These are phyloP conservation scores for Chloromyia formosa DNA, from an alignment of 2,888 invertebrate species.

Conservation along the genomic window DNA sequence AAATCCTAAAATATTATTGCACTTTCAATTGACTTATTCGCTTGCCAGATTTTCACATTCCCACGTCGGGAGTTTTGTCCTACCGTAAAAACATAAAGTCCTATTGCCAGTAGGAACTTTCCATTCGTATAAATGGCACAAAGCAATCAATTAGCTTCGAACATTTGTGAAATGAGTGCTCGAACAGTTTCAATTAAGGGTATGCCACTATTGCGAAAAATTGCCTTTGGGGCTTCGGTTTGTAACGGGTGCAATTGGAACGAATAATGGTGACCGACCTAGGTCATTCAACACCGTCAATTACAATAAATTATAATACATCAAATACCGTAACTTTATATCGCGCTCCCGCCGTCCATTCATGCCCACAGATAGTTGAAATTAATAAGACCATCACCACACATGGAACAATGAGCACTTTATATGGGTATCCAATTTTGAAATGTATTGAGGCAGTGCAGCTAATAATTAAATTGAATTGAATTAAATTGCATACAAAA, in stretches of 20 bases:
- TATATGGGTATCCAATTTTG: conserved; percentile 35
- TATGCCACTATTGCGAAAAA: conserved; percentile 42
- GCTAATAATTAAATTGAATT: conserved; percentile 9
- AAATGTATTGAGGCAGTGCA: not conserved
- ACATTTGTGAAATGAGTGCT: conserved; percentile 49
- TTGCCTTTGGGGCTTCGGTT: conserved; percentile 13
- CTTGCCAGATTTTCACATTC: too few relatives aligned
- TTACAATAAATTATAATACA: conserved; percentile 45
- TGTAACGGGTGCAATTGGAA: conserved; percentile 14
- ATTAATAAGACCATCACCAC: conserved; percentile 42
- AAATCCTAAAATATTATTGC: too few relatives aligned
- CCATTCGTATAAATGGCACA: conserved; percentile 42
- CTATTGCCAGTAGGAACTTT: too few relatives aligned
- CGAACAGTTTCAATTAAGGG: conserved; percentile 48
- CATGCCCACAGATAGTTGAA: not conserved
- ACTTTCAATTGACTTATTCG: not conserved
- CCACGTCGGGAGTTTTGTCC: too few relatives aligned
- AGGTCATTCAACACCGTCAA: conserved; percentile 45
- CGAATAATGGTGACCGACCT: conserved; percentile 36
- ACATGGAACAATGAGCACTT: conserved; percentile 38
- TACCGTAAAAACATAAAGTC: too few relatives aligned
- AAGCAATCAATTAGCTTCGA: conserved; percentile 50
- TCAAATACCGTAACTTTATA: conserved; percentile 12
- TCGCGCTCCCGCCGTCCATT: not conserved
- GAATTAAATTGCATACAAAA: conserved; percentile 18